Evolutionary conservation across 1,140 invertebrate species (phyloP).

Genomic region (Orchesella cincta): DNA sequence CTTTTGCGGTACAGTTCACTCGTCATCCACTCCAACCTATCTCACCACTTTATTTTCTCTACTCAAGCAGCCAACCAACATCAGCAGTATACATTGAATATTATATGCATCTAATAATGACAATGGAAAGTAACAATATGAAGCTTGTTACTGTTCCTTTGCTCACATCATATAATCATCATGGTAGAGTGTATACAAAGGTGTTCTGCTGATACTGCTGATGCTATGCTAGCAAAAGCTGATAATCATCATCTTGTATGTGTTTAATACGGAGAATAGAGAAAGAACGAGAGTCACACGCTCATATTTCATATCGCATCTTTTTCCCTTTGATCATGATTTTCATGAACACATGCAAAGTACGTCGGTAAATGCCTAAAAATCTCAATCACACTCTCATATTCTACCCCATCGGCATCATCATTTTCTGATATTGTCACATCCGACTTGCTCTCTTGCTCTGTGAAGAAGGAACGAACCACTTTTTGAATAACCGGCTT

Average conservation of each 20-base stretch:
- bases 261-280: neutral
- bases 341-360: slow-evolving; percentile 1
- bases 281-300: slow-evolving; percentile 19
- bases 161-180: neutral
- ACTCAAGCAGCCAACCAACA: no score
- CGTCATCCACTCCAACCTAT: slow-evolving; percentile 1
- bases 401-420: neutral
- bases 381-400: slow-evolving; percentile 19
- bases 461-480: neutral
- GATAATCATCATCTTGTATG: neutral
- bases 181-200: no score
- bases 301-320: slow-evolving; percentile 27
- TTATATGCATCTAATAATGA: neutral
- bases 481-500: neutral
- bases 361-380: neutral
- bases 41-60: slow-evolving; percentile 24
- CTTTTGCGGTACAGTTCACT: slow-evolving; percentile 23
- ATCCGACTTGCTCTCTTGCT: neutral
- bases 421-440: slow-evolving; percentile 1
- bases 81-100: neutral
- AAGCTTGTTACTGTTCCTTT: no score
- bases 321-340: slow-evolving; percentile 20
- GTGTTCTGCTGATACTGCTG: neutral
- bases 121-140: no score
- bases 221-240: neutral